phyloP scores from a whole-genome alignment of 92 coral and sea anemone species.

The Blastomussa wellsi region DNA sequence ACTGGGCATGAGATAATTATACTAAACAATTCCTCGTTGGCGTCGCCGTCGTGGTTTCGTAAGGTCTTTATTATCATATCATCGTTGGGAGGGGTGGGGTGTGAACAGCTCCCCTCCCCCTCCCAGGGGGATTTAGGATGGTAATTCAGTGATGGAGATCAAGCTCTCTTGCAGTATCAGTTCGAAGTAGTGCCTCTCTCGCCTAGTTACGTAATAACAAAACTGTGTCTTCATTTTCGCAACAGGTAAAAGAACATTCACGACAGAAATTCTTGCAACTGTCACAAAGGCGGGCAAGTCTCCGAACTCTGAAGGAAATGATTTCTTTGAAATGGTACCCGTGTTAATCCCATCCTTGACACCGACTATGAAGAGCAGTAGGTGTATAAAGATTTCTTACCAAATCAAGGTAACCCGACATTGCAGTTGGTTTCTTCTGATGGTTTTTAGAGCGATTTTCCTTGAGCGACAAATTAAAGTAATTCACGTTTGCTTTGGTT shows the following conservation, averaged over 20 bases:
- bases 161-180: not conserved
- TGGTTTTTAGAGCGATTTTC: too few relatives aligned
- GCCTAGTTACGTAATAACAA: not conserved
- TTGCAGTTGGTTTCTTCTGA: not conserved
- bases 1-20: too few relatives aligned
- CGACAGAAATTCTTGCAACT: constrained; percentile 41
- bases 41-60: too few relatives aligned
- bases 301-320: constrained; percentile 53
- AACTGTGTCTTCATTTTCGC: not conserved
- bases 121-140: too few relatives aligned
- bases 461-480: too few relatives aligned
- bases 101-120: too few relatives aligned
- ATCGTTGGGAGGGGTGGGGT: not conserved
- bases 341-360: constrained; percentile 80
- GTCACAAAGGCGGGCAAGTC: constrained; percentile 59
- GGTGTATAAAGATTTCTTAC: constrained; percentile 78
- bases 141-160: not conserved
- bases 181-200: not conserved
- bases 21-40: too few relatives aligned
- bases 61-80: not conserved
- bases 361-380: constrained; percentile 87
- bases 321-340: constrained; percentile 72
- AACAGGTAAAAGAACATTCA: constrained; percentile 20
- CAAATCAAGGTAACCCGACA: constrained; percentile 63
- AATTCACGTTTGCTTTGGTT: too few relatives aligned